Evolutionary conservation across 2,113 vertebrate genomes (phyloP).

Genomic region (Alethe castanea): DNA sequence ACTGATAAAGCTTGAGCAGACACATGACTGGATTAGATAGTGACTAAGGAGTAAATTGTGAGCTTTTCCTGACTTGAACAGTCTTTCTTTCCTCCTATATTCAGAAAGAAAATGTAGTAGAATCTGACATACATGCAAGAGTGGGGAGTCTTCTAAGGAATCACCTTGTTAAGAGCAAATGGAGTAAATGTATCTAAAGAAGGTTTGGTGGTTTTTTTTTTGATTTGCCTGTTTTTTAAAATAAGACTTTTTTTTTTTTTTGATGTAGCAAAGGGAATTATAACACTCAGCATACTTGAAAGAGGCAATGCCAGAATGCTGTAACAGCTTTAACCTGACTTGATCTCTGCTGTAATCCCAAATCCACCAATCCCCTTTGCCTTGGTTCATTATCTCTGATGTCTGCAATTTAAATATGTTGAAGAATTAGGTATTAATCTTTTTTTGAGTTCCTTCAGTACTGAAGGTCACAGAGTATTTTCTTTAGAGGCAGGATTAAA

Average conservation of each 20-base stretch:
- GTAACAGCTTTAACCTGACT: constrained; percentile 56
- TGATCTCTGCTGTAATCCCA: constrained; percentile 67
- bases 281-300: background rate
- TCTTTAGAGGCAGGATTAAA: background rate
- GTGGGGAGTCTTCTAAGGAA: background rate
- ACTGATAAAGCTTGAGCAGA: constrained; percentile 8
- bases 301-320: background rate
- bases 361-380: constrained; percentile 67
- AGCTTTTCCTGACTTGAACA: background rate
- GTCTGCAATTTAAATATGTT: constrained; percentile 56
- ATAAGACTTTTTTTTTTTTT: background rate
- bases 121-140: background rate
- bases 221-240: background rate
- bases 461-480: constrained; percentile 23
- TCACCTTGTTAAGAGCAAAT: background rate
- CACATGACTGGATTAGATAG: constrained; percentile 19
- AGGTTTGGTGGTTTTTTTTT: background rate
- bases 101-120: background rate
- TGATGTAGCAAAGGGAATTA: background rate
- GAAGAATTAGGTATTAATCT: constrained; percentile 51
- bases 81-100: background rate
- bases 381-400: constrained; percentile 66
- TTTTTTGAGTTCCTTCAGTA: constrained; percentile 16
- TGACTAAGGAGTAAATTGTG: constrained; percentile 7
- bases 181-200: background rate